These are phyloP conservation scores for Ceramica pisi DNA, from an alignment of 2,888 invertebrate genomes.

Conservation along the genomic window DNA sequence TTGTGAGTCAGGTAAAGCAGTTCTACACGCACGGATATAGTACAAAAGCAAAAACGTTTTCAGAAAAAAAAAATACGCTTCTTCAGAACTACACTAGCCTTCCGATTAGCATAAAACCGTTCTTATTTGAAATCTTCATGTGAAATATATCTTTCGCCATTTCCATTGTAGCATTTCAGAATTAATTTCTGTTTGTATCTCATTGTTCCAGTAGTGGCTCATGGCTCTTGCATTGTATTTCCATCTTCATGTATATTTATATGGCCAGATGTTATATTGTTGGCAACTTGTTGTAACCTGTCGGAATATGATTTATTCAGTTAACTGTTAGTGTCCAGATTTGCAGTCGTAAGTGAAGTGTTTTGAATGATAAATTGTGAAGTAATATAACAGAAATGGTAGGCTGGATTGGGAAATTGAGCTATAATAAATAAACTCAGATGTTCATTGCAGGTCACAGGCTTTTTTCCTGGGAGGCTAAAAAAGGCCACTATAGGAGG, in stretches of 20 bases:
- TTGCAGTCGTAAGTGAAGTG: constrained; percentile 2
- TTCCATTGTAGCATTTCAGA: constrained; percentile 12
- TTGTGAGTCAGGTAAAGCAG: too few species aligned
- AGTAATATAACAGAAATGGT: too few species aligned
- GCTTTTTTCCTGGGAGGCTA: too few species aligned
- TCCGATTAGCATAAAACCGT: constrained; percentile 1
- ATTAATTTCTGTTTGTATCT: constrained; percentile 44
- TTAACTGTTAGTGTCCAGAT: constrained; percentile 11
- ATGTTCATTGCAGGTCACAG: too few species aligned
- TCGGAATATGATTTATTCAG: constrained; percentile 39
- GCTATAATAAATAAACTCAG: too few species aligned
- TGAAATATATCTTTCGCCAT: constrained; percentile 8
- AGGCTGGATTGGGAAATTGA: too few species aligned
- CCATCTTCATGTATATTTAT: constrained; percentile 55
- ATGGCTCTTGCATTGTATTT: constrained; percentile 38
- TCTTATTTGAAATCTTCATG: constrained; percentile 2
- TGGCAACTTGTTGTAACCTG: constrained; percentile 34
- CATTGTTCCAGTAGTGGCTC: constrained; percentile 14
- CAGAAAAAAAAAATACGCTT: too few species aligned
- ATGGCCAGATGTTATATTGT: constrained; percentile 42
- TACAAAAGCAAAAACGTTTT: too few species aligned
- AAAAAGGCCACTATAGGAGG: too few species aligned
- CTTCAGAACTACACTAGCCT: neutral
- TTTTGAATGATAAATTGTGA: neutral
- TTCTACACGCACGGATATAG: too few species aligned